These are phyloP conservation scores for Leucoma salicis DNA, from an alignment of 2,888 invertebrate species.

Conservation along the genomic window DNA sequence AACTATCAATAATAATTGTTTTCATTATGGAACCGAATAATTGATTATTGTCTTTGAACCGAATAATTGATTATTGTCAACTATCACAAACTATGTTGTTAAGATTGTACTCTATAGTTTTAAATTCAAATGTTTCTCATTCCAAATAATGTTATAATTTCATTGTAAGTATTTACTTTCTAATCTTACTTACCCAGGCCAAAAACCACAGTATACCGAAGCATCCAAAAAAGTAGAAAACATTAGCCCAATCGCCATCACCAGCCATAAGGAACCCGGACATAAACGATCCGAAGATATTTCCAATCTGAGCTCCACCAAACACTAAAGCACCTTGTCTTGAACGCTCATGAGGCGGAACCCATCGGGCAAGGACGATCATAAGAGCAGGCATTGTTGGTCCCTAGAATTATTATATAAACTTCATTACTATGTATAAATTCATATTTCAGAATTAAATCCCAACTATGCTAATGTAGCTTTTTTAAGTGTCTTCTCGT, in stretches of 20 bases:
- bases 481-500: too few species aligned
- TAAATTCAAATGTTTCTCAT: too few species aligned
- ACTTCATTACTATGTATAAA: background rate
- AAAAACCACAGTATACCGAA: slow-evolving; percentile 82
- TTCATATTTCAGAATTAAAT: too few species aligned
- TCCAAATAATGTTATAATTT: too few species aligned
- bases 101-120: too few species aligned
- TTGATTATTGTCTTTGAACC: too few species aligned
- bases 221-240: slow-evolving; percentile 83
- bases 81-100: too few species aligned
- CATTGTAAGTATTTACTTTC: too few species aligned
- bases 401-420: slow-evolving; percentile 71
- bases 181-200: slow-evolving; percentile 70
- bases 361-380: slow-evolving; percentile 83
- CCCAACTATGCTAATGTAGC: too few species aligned
- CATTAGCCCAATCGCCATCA: slow-evolving; percentile 79
- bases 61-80: too few species aligned
- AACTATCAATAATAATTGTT: too few species aligned
- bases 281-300: slow-evolving; percentile 81
- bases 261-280: slow-evolving; percentile 79
- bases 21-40: too few species aligned
- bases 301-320: slow-evolving; percentile 82
- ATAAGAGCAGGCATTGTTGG: slow-evolving; percentile 88
- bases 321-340: slow-evolving; percentile 83
- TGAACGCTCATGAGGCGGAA: slow-evolving; percentile 83